Conservation (phyloP, 2,113 vertebrate species). For the Lepidothrix coronata region DNA sequence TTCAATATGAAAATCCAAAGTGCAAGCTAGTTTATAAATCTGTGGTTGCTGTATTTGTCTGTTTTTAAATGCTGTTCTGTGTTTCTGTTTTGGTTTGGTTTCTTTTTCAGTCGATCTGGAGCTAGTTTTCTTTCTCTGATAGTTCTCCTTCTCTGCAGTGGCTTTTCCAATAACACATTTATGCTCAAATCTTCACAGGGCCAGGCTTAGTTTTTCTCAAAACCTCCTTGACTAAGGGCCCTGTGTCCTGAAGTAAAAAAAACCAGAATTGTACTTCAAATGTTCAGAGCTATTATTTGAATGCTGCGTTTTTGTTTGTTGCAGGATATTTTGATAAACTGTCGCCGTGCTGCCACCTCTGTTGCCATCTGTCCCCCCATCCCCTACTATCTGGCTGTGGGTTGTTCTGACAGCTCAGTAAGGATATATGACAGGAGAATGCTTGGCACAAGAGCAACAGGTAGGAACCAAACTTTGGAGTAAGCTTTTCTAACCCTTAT, state of each 20-base stretch:
- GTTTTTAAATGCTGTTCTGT: not conserved
- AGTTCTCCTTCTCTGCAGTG: not conserved
- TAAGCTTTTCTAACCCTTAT: not conserved
- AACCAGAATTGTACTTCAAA: not conserved
- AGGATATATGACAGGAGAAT: slow-evolving; percentile 95
- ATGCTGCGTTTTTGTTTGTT: slow-evolving; percentile 2
- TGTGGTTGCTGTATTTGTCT: not conserved
- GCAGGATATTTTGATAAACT: slow-evolving; percentile 98
- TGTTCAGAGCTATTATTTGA: not conserved
- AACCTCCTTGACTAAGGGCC: not conserved
- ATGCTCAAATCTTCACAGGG: not conserved
- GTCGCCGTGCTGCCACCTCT: slow-evolving; percentile 93
- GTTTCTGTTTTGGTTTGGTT: not conserved
- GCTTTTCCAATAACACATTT: not conserved
- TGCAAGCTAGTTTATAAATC: not conserved
- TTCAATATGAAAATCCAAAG: not conserved
- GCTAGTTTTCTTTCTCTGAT: not conserved
- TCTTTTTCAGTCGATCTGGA: not conserved
- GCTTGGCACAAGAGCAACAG: slow-evolving; percentile 95
- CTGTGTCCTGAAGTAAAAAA: not conserved
- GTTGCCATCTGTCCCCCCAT: slow-evolving; percentile 94
- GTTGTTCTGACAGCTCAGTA: slow-evolving; percentile 97
- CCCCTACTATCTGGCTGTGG: slow-evolving; percentile 94
- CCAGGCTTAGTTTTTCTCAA: not conserved
- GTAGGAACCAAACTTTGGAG: slow-evolving; percentile 54